A percentile compares a stretch with the other conserved stretches of the same genome.
Conservation (phyloP, 2,797 vertebrate species). For the Spatula versicolor region DNA sequence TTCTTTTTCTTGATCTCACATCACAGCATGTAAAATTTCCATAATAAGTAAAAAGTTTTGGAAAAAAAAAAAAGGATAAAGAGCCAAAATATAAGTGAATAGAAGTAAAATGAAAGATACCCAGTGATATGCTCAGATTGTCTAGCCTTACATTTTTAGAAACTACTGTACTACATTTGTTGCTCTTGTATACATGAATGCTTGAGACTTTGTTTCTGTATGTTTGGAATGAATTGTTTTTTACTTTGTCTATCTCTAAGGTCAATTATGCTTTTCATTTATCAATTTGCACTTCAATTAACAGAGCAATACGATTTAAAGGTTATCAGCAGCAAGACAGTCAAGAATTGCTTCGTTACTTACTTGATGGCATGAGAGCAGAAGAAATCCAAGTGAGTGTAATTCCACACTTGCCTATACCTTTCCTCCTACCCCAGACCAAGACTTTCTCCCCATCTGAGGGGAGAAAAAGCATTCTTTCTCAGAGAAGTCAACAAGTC, state of each 20-base stretch:
- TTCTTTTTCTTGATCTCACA: background rate
- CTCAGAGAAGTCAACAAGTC: background rate
- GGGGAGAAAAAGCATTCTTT: background rate
- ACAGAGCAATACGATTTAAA: slow-evolving; percentile 92
- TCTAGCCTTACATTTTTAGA: background rate
- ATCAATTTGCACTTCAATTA: background rate
- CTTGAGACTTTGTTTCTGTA: background rate
- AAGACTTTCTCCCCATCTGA: background rate
- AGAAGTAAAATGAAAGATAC: background rate
- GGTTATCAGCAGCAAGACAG: slow-evolving; percentile 98
- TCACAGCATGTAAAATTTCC: background rate
- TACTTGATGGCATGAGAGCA: slow-evolving; percentile 94
- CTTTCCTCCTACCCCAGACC: background rate
- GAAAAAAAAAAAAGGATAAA: background rate
- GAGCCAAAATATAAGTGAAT: background rate
- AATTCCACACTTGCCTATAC: background rate
- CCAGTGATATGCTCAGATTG: background rate
- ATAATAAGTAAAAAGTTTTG: background rate
- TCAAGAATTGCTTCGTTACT: slow-evolving; percentile 94
- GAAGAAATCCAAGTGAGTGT: slow-evolving; percentile 89
- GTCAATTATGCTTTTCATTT: background rate
- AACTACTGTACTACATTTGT: background rate
- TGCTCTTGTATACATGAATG: background rate
- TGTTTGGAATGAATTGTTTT: background rate
- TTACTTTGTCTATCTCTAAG: background rate